phyloP scores from a whole-genome alignment of 1,140 invertebrate species.

The Spodoptera frugiperda region DNA sequence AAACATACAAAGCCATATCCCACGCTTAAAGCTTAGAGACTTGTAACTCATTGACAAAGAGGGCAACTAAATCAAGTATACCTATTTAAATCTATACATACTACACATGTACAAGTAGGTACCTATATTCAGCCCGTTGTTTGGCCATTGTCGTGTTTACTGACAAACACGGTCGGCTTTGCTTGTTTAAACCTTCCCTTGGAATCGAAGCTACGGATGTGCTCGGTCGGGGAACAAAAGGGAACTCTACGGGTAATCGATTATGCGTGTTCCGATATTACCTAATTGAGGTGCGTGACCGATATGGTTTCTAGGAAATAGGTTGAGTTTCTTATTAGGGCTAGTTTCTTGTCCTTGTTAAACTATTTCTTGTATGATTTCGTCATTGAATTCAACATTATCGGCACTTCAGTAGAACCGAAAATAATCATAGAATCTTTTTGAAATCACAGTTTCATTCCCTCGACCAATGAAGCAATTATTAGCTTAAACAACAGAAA shows the following conservation, averaged over 20 bases:
- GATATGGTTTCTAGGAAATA: neutral
- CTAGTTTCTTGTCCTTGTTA: neutral
- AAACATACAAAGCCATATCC: too few relatives aligned
- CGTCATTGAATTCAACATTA: too few relatives aligned
- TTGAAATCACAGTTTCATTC: too few relatives aligned
- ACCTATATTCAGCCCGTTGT: constrained; percentile 36
- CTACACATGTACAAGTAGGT: neutral
- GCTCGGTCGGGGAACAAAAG: constrained; percentile 37
- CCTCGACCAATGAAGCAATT: too few relatives aligned
- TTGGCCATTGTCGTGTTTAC: constrained; percentile 52
- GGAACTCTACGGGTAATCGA: constrained; percentile 13
- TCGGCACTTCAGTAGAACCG: too few relatives aligned
- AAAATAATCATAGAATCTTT: too few relatives aligned
- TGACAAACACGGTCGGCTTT: constrained; percentile 47
- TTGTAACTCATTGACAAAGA: too few relatives aligned
- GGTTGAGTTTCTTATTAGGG: neutral
- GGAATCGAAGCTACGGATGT: constrained; percentile 49
- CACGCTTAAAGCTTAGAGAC: too few relatives aligned
- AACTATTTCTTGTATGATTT: too few relatives aligned
- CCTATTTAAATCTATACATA: neutral
- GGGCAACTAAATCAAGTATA: too few relatives aligned
- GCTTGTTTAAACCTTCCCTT: constrained; percentile 52
- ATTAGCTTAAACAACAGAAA: too few relatives aligned
- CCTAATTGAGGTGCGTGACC: neutral
- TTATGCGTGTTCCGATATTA: constrained; percentile 4